Base-by-base conservation (phyloP, 35 echinoderm and acorn worm genomes). In the Hemicentrotus pulcherrimus region DNA sequence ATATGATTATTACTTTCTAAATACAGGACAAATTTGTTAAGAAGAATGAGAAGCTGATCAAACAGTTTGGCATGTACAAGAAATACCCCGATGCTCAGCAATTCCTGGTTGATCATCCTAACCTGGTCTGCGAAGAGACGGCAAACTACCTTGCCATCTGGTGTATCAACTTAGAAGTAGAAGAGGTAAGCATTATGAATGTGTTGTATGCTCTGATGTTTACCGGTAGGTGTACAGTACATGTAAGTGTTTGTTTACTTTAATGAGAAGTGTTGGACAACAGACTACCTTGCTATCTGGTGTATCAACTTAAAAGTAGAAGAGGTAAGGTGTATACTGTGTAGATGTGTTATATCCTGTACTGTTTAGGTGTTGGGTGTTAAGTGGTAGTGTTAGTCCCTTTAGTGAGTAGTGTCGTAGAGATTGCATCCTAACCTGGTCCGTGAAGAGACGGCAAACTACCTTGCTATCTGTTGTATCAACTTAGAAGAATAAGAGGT, bases 101-200 rank as follows among this genome's bases (percentile, higher is more conserved):
- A 78, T 98, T 97, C 32, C 92, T 99, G 32, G 52, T 94, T 22
- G 96, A 97, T 2, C 95, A 99, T 90, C 46, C 96, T 10, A 85
- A 97, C 58, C 96, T 99, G 31, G 96, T 96, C 33, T 99, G 98
- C 78, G 98, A 99, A 87, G 95, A 97, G 45, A 97, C 98, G 15
- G 97, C 98, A 45, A 99, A 99, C 78, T 99, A 99, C 46, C 94
- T 99, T 6, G 98, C 96, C 31, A 99, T 99, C 92, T 99, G 98
- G 98, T 96, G 96, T 32, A 97, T 99, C 86, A 96, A 99, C 61
- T 50, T 99, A 22, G 94, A 97, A 91, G 97, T 96, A 32, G 97
- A 99, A 94, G 97, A 96, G 95, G 98, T 99, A 97, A 87, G 88
- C 94, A 22, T 46, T 89, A 9, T 14, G 30, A 6, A 31, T 86